phyloP scores from a whole-genome alignment of 1,140 invertebrate species.

The Brachionus sp. region DNA sequence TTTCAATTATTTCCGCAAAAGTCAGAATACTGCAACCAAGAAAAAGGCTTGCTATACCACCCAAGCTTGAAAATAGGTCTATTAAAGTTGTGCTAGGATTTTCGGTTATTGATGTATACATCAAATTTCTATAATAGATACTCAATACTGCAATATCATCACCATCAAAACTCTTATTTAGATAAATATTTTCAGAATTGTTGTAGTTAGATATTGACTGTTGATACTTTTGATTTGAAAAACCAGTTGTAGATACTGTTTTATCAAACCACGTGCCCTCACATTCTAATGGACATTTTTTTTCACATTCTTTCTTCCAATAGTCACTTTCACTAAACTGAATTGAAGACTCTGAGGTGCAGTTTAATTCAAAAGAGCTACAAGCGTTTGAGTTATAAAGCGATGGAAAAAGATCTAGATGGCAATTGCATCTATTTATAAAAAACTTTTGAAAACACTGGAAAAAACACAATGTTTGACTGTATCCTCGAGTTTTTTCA shows the following conservation, averaged over 20 bases:
- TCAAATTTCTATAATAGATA: constrained; percentile 1
- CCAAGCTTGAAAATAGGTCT: not conserved
- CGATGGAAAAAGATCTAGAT: not conserved
- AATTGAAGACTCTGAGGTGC: not conserved
- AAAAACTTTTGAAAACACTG: not conserved
- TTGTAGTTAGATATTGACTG: not conserved
- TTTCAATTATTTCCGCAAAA: constrained; percentile 6
- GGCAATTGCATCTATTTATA: not conserved
- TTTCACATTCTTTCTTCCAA: not conserved
- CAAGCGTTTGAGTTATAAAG: not conserved
- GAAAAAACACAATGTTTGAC: not conserved
- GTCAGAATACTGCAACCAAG: not conserved
- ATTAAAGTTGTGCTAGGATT: not conserved
- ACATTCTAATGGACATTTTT: not conserved
- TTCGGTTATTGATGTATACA: not conserved
- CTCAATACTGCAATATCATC: not conserved
- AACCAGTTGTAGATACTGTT: not conserved
- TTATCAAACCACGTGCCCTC: not conserved
- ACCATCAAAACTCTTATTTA: not conserved
- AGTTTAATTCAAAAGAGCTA: not conserved
- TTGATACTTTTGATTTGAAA: not conserved
- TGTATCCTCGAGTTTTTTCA: not conserved
- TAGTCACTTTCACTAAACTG: not conserved
- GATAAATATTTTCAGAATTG: not conserved
- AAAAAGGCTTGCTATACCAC: not conserved